These are phyloP conservation scores for Muscicapa adusta DNA, from an alignment of 2,113 vertebrate genomes.

Conservation along the genomic window DNA sequence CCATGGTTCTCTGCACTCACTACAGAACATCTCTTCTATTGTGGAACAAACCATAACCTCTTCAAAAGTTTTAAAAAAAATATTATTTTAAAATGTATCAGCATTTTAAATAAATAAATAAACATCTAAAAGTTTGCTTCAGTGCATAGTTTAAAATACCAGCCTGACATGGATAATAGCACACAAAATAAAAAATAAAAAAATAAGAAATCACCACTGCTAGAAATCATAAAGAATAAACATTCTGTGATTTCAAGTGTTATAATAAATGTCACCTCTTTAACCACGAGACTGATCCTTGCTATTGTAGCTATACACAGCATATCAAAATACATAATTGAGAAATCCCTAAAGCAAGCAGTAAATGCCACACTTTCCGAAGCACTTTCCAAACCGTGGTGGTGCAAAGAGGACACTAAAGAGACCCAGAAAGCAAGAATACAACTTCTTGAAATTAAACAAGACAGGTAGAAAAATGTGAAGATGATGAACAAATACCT, in stretches of 20 bases:
- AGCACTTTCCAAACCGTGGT: accelerated
- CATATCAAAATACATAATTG: not conserved
- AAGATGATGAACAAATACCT: not conserved
- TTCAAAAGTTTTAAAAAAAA: not conserved
- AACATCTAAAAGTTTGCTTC: not conserved
- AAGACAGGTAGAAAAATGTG: not conserved
- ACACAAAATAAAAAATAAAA: not conserved
- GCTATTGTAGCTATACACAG: not conserved
- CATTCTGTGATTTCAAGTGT: not conserved
- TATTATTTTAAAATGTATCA: not conserved
- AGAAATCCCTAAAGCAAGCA: not conserved
- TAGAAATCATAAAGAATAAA: not conserved
- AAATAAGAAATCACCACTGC: not conserved
- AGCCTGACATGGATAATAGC: not conserved
- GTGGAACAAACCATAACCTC: too few relatives aligned
- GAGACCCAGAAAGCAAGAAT: not conserved
- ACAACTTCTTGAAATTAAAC: not conserved
- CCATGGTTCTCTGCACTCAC: not conserved
- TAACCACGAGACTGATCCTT: not conserved
- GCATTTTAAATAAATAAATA: not conserved
- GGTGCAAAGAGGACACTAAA: not conserved
- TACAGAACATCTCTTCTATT: not conserved
- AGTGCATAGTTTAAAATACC: not conserved
- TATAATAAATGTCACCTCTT: not conserved
- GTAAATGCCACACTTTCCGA: not conserved